A percentile compares a stretch with the other conserved stretches of the same genome.
These are phyloP conservation scores for Agrotis exclamationis DNA, from an alignment of 2,888 invertebrate genomes.

Conservation along the genomic window DNA sequence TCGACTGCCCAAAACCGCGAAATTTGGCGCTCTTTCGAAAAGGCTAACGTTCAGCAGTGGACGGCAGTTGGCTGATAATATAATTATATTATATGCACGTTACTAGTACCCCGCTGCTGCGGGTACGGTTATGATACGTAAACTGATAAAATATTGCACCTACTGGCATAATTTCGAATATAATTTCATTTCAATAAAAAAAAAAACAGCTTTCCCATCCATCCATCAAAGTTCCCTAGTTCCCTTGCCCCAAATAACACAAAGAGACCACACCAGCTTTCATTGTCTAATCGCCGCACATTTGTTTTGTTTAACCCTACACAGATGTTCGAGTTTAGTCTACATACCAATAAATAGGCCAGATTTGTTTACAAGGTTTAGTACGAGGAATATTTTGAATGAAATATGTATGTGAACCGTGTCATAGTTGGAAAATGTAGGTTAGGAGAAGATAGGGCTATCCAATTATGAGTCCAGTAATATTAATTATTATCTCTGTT, in stretches of 20 bases:
- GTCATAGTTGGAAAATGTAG: conserved; percentile 24
- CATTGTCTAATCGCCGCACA: conserved; percentile 39
- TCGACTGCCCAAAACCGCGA: no score
- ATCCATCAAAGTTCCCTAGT: background rate
- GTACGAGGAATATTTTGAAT: conserved; percentile 36
- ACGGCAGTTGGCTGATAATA: no score
- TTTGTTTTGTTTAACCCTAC: conserved; percentile 57
- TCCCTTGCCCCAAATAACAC: conserved; percentile 29
- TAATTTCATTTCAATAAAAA: no score
- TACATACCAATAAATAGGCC: conserved; percentile 63
- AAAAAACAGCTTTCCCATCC: background rate
- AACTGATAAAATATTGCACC: no score
- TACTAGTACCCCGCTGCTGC: no score
- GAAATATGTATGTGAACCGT: conserved; percentile 46
- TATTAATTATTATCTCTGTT: background rate
- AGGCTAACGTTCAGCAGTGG: no score
- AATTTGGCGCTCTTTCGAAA: no score
- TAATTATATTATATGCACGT: no score
- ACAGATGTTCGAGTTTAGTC: conserved; percentile 57
- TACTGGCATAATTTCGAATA: no score
- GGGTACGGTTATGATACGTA: no score
- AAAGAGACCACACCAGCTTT: conserved; percentile 35
- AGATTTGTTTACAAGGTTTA: conserved; percentile 61
- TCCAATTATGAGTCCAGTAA: background rate
- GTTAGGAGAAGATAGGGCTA: background rate